Conservation (phyloP, 2,113 vertebrate genomes). For the Vombatus ursinus region DNA sequence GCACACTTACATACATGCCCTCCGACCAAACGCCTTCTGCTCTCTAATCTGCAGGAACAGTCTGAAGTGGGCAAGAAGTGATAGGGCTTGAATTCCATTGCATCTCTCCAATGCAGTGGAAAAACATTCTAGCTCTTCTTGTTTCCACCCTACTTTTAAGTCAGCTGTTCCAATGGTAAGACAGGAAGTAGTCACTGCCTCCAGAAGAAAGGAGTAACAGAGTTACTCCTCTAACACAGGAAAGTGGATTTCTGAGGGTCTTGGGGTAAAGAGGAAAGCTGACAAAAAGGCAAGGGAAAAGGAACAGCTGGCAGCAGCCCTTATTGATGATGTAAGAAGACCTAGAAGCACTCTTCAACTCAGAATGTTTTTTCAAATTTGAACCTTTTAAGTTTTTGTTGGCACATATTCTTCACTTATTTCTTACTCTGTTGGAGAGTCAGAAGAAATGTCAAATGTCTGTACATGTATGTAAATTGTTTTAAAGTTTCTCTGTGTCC, state of each 20-base stretch:
- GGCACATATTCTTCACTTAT: background rate
- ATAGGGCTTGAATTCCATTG: background rate
- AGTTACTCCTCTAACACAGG: background rate
- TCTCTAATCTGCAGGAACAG: background rate
- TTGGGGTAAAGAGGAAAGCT: background rate
- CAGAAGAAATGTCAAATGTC: slow-evolving; percentile 5
- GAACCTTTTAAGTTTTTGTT: background rate
- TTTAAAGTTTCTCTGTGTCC: background rate
- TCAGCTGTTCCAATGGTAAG: background rate
- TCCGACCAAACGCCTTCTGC: background rate
- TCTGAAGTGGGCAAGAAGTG: background rate
- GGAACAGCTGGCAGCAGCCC: background rate
- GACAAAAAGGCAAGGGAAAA: background rate
- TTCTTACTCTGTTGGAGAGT: background rate
- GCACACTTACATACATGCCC: background rate
- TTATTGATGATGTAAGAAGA: background rate
- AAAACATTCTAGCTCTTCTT: background rate
- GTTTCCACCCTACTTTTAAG: background rate
- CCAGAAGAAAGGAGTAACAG: background rate
- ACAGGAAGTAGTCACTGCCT: background rate
- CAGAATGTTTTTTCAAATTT: background rate
- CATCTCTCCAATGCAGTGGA: background rate
- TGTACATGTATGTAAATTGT: background rate
- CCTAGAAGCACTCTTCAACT: background rate
- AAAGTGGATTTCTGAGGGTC: background rate